Percentiles rank a stretch among this genome's conserved stretches.
phyloP scores from a whole-genome alignment of 1,140 invertebrate species.

The Nomia melanderi region DNA sequence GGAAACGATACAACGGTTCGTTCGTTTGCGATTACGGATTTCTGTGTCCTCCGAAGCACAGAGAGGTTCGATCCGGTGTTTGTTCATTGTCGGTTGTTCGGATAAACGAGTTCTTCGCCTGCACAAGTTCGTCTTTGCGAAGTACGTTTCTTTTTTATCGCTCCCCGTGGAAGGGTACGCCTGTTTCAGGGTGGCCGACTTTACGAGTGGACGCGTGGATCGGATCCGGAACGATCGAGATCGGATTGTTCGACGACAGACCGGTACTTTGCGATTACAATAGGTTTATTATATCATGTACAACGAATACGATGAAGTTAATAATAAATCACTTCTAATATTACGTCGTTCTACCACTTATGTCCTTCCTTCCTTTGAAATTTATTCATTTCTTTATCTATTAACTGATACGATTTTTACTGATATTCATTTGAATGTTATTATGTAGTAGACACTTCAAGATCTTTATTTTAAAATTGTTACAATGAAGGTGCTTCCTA shows the following conservation, averaged over 20 bases:
- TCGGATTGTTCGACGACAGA: constrained; percentile 38
- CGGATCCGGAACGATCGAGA: constrained; percentile 7
- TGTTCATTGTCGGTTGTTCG: constrained; percentile 4
- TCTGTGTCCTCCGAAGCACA: constrained; percentile 26
- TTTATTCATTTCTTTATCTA: too few species aligned
- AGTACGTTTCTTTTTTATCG: constrained; percentile 26
- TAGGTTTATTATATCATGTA: constrained; percentile 71
- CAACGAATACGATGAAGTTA: constrained; percentile 63
- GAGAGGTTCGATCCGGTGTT: constrained; percentile 28
- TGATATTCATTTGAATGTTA: too few species aligned
- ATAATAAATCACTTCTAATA: constrained; percentile 71
- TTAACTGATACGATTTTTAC: too few species aligned
- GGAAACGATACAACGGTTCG: constrained; percentile 49
- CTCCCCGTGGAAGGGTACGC: constrained; percentile 14
- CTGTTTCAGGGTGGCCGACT: constrained; percentile 51
- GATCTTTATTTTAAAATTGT: too few species aligned
- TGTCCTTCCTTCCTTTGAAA: too few species aligned
- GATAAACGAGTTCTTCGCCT: constrained; percentile 33
- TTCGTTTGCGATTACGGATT: constrained; percentile 33
- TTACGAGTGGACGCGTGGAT: background rate
- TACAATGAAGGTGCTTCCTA: too few species aligned
- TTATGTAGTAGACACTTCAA: too few species aligned
- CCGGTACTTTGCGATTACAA: constrained; percentile 50
- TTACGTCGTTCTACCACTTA: too few species aligned
- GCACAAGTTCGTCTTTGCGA: constrained; percentile 48